Conservation (phyloP, 2,797 vertebrate species). For the Pygocentrus nattereri region DNA sequence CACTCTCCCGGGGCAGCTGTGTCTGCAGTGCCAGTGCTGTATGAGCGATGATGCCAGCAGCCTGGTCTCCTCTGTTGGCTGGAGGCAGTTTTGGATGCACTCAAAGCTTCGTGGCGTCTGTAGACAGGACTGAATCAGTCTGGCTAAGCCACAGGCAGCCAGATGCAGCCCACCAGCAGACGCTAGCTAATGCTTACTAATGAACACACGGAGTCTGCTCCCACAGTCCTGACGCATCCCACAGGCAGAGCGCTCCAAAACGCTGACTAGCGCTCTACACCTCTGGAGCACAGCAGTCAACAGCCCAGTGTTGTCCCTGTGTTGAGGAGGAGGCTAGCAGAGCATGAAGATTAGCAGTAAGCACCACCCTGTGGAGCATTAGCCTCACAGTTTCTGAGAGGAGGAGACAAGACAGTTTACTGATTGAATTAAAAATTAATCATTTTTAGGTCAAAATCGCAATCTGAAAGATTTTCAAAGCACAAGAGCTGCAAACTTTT, state of each 20-base stretch:
- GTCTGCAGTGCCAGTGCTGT: background rate
- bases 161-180: conserved; percentile 4
- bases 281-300: background rate
- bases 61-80: background rate
- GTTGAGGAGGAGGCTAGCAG: background rate
- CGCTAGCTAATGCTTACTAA: conserved; percentile 1
- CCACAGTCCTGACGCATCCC: background rate
- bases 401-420: too few species aligned
- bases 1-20: background rate
- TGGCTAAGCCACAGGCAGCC: conserved; percentile 4
- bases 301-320: background rate
- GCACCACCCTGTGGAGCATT: too few species aligned
- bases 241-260: background rate
- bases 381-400: too few species aligned
- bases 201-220: background rate
- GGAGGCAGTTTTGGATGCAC: background rate
- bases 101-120: background rate
- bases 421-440: too few species aligned
- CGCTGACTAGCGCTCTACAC: background rate
- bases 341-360: too few species aligned
- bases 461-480: too few species aligned
- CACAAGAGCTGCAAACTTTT: too few species aligned
- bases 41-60: background rate
- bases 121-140: background rate
- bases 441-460: too few species aligned